Base-by-base conservation (phyloP, 2,797 vertebrate genomes). In the Rhinella marina region DNA sequence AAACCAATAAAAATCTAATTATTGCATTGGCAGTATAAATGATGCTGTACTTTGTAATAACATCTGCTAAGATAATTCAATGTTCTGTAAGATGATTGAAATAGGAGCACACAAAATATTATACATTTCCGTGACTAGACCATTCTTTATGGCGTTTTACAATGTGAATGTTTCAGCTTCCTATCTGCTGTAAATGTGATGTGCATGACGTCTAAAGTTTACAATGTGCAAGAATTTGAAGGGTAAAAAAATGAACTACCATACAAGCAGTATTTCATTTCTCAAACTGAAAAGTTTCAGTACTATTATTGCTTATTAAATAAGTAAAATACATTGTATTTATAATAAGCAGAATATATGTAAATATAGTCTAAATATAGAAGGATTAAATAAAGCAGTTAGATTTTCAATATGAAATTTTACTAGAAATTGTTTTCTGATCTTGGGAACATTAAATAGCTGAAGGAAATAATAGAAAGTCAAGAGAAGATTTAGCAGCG, bases 1-100 rank as follows among this genome's bases (percentile, higher is more conserved):
- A 86, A 87, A 90, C 87, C 90, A 85, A 86, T 88, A 90, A 88
- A 90, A 90, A 89, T 91, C 61, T 82, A 77, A 78, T 91, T 90
- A 90, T 84, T 87, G 27, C 50, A 70, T 80, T 0, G 3, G 70
- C 81, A 78, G 75, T 87, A 62, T 87, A 86, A 88, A 79, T 59
- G 29, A 90, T 56, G 77, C 66, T 80, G 41, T 59, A 80, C 84
- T 82, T 83, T 83, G 64, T 87, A 89, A 84, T 86, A 89, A 89
- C 85, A 89, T 87, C 80, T 86, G 81, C 80, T 32, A 70, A 75
- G 82, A 88, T 88, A 88, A 88, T 88, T 88, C 68, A 85, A 85
- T 88, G 76, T 81, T 88, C 82, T 29, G 54, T 17, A 88, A 59
- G 87, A 88, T 85, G 77, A 88, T 78, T 84, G 76, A 72, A 81